These are phyloP conservation scores for Drosophila subobscura DNA, from an alignment of 1,140 invertebrate genomes.

Conservation along the genomic window DNA sequence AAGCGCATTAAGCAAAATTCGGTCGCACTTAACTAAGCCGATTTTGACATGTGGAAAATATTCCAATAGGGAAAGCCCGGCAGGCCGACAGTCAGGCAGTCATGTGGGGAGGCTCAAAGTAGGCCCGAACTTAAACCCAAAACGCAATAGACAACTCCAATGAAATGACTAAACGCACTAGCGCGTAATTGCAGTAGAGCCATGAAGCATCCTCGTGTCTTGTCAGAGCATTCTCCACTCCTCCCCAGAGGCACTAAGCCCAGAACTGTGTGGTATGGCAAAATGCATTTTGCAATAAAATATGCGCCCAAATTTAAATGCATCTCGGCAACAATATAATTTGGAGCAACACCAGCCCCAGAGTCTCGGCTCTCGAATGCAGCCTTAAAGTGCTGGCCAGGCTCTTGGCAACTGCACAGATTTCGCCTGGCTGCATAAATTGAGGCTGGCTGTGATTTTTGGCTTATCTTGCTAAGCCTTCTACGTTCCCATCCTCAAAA, in stretches of 20 bases:
- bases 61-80: background rate
- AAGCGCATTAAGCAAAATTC: slow-evolving; percentile 66
- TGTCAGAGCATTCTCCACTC: too few relatives aligned
- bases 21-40: slow-evolving; percentile 65
- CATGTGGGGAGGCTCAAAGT: background rate
- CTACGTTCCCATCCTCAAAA: slow-evolving; percentile 10
- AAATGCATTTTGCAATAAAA: slow-evolving; percentile 66
- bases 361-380: background rate
- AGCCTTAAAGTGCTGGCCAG: slow-evolving; percentile 24
- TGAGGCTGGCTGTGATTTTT: slow-evolving; percentile 38
- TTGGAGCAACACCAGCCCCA: slow-evolving; percentile 5
- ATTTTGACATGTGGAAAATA: slow-evolving; percentile 43
- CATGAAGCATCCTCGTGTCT: slow-evolving; percentile 32
- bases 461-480: slow-evolving; percentile 55
- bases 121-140: slow-evolving; percentile 16
- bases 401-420: slow-evolving; percentile 32
- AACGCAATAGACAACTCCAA: slow-evolving; percentile 65
- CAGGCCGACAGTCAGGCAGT: background rate
- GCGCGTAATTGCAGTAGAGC: slow-evolving; percentile 67
- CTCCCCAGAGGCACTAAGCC: background rate
- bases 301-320: slow-evolving; percentile 76
- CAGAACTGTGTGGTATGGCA: slow-evolving; percentile 41
- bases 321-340: slow-evolving; percentile 33
- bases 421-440: slow-evolving; percentile 55
- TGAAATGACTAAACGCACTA: slow-evolving; percentile 73